These are phyloP conservation scores for Epinephelus lanceolatus DNA, from an alignment of 2,113 vertebrate species.

Conservation along the genomic window DNA sequence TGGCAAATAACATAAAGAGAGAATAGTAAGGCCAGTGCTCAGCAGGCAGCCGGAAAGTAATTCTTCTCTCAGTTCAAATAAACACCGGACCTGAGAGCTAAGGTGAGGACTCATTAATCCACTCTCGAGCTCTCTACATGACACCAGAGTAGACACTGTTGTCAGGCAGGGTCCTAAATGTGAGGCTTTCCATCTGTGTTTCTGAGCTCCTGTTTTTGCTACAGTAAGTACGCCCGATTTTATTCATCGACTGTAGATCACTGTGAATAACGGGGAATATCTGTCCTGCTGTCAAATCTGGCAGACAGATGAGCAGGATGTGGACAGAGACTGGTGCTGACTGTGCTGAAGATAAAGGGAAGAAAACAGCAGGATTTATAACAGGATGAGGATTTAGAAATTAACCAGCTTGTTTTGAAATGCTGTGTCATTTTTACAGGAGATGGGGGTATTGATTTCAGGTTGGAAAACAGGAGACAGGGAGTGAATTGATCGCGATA, in stretches of 20 bases:
- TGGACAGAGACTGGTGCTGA: slow-evolving; percentile 59
- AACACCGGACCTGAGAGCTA: slow-evolving; percentile 16
- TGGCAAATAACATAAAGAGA: not conserved
- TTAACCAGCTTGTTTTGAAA: slow-evolving; percentile 66
- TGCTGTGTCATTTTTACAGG: slow-evolving; percentile 40
- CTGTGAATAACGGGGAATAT: slow-evolving; percentile 63
- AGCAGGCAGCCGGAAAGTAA: slow-evolving; percentile 9
- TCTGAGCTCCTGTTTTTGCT: slow-evolving; percentile 22
- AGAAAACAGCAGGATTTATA: slow-evolving; percentile 62
- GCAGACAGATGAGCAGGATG: slow-evolving; percentile 70
- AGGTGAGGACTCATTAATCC: slow-evolving; percentile 42
- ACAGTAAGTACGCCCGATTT: slow-evolving; percentile 27
- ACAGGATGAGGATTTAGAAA: slow-evolving; percentile 61
- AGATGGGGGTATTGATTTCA: slow-evolving; percentile 51
- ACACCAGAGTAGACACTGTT: slow-evolving; percentile 14
- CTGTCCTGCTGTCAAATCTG: slow-evolving; percentile 59
- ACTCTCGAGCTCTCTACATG: slow-evolving; percentile 22
- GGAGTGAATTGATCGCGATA: slow-evolving; percentile 22
- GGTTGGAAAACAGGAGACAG: slow-evolving; percentile 18
- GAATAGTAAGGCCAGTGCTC: not conserved
- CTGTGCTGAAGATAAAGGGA: slow-evolving; percentile 57
- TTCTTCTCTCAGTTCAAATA: slow-evolving; percentile 24
- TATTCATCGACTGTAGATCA: slow-evolving; percentile 64
- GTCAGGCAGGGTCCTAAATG: slow-evolving; percentile 12
- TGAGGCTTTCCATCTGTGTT: slow-evolving; percentile 19